Base-by-base conservation (phyloP, 2,113 vertebrate genomes). In the Neopipo cinnamomea region DNA sequence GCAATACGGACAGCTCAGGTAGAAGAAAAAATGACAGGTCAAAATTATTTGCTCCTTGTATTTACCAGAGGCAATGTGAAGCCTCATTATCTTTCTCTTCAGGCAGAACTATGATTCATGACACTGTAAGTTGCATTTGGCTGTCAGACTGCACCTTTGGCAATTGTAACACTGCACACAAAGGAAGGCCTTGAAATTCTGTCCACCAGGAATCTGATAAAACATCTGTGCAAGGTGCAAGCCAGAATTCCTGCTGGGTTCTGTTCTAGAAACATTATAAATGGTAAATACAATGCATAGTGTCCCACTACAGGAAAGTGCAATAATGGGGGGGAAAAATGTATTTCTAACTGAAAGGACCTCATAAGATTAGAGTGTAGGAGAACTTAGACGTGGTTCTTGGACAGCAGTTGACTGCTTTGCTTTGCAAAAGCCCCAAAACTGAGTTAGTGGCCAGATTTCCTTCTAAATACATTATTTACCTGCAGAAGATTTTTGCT, bases 171-270 rank as follows among this genome's bases (percentile, higher is more conserved):
- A 30, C 25, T 72, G 56, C 63, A 87, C 70, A 95, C 85, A 92
- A 92, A 92, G 65, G 18, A 66, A 84, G 70, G 73, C 25, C 8
- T 70, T 95, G 88, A 95, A 95, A 95, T 82, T 82, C 62, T 88
- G 76, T 91, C 88, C 81, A 72, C 61, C 47, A 84, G 35, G 82
- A 95, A 76, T 85, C 70, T 91, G 78, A 95, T 65, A 91, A 95
- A 96, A 96, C 88, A 96, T 95, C 93, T 97, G 95, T 86, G 53
- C 46, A 91, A 92, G 41, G 65, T 94, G 44, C 31, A 80, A 81
- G 95, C 95, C 97, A 97, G 95, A 88, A 88, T 84, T 93, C 86
- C 95, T 96, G 86, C 96, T 95, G 96, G 28, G 93, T 94, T 93
- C 53, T 96, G 88, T 82, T 95, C 90, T 96, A 93, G 47, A 95